These are phyloP conservation scores for Tachina grossa DNA, from an alignment of 2,888 invertebrate genomes.

Conservation along the genomic window DNA sequence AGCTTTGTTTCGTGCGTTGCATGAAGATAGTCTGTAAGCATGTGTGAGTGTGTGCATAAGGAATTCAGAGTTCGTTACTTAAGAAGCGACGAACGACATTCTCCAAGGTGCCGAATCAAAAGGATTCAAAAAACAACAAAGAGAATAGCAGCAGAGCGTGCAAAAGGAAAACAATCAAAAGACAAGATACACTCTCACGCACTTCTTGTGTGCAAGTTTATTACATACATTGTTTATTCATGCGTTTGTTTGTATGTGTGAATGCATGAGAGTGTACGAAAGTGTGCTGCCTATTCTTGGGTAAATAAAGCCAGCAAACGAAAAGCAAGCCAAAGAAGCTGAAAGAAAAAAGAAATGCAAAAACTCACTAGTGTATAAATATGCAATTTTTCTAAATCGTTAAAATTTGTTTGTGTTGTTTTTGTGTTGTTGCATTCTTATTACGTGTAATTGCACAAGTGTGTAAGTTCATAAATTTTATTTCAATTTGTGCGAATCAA, in stretches of 20 bases:
- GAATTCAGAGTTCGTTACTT: conserved; percentile 11
- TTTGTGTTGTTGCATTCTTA: conserved; percentile 48
- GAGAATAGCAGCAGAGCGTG: conserved; percentile 17
- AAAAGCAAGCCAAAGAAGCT: conserved; percentile 19
- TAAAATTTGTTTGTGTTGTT: conserved; percentile 46
- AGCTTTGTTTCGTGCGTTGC: conserved; percentile 6
- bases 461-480: conserved; percentile 29
- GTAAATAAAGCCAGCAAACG: no score
- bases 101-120: conserved; percentile 57
- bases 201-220: conserved; percentile 31
- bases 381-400: conserved; percentile 64
- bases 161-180: conserved; percentile 44
- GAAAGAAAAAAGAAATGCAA: not conserved
- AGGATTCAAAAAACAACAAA: conserved; percentile 41
- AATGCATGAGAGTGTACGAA: no score
- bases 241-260: not conserved
- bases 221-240: conserved; percentile 32
- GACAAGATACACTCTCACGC: conserved; percentile 26
- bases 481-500: conserved; percentile 6
- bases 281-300: conserved; percentile 35
- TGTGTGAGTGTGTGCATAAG: conserved; percentile 13
- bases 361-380: conserved; percentile 59
- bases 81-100: conserved; percentile 42
- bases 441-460: conserved; percentile 48
- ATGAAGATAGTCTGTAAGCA: not conserved